Evolutionary conservation across 2,888 invertebrate genomes (phyloP).

Genomic region (Agapostemon virescens): DNA sequence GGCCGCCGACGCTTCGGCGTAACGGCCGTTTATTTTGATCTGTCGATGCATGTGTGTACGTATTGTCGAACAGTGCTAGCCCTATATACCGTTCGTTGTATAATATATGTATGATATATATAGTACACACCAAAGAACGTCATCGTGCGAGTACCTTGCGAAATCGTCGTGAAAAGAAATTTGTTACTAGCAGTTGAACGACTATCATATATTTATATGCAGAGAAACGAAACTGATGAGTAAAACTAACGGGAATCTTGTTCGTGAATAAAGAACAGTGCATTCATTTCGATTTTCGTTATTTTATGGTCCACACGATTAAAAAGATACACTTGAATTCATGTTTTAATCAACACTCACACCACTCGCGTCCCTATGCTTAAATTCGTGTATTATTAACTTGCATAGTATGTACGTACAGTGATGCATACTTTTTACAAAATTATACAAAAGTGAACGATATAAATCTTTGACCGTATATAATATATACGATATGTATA

Average conservation of each 20-base stretch:
- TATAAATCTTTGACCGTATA: slow-evolving; percentile 23
- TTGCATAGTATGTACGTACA: background rate
- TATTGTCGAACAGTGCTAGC: slow-evolving; percentile 33
- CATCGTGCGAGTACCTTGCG: slow-evolving; percentile 49
- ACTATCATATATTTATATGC: slow-evolving; percentile 53
- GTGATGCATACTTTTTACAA: slow-evolving; percentile 29
- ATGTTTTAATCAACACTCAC: background rate
- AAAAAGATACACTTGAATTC: background rate
- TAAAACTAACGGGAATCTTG: slow-evolving; percentile 25
- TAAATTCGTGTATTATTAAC: background rate
- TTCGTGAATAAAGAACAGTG: slow-evolving; percentile 52
- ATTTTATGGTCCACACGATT: slow-evolving; percentile 19
- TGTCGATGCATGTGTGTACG: slow-evolving; percentile 11
- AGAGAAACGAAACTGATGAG: slow-evolving; percentile 25
- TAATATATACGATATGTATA: slow-evolving; percentile 1
- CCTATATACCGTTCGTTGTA: slow-evolving; percentile 37
- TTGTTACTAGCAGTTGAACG: slow-evolving; percentile 45
- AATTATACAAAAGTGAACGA: slow-evolving; percentile 34
- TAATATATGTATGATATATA: slow-evolving; percentile 13
- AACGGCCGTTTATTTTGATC: background rate
- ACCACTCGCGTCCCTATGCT: background rate
- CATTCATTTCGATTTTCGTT: slow-evolving; percentile 33
- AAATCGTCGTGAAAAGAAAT: slow-evolving; percentile 39
- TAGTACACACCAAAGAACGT: slow-evolving; percentile 58
- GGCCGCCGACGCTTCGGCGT: background rate